Conservation (phyloP, 37 sponge, comb jelly and placozoan genomes). For the Cliona cf. orientalis region DNA sequence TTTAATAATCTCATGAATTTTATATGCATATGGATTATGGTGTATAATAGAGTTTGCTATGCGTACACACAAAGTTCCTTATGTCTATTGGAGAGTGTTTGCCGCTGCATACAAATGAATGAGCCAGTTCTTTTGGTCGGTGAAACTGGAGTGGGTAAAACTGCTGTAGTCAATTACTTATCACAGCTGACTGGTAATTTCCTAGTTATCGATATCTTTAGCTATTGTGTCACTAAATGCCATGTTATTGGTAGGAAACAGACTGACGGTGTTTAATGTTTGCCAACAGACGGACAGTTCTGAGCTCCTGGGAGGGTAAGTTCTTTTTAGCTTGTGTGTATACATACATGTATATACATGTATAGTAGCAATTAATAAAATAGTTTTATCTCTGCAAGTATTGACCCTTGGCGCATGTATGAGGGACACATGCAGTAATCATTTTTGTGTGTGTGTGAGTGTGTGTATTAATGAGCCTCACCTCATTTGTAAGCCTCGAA, state of each 20-base stretch:
- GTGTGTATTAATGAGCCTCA: no score
- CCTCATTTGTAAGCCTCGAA: no score
- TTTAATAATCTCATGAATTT: not conserved
- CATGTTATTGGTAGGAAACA: constrained; percentile 52
- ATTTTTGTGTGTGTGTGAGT: no score
- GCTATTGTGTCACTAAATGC: not conserved
- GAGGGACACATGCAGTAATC: no score
- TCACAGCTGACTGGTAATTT: constrained; percentile 74
- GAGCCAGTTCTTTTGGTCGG: constrained; percentile 97
- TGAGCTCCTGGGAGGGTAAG: constrained; percentile 97
- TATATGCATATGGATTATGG: not conserved
- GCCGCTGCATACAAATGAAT: constrained; percentile 78
- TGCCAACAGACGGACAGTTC: constrained; percentile 94
- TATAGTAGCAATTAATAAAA: no score
- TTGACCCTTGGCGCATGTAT: no score
- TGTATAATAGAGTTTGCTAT: constrained; percentile 38
- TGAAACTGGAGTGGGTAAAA: constrained; percentile 98
- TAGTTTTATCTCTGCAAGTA: no score
- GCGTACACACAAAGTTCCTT: constrained; percentile 86
- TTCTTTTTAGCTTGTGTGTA: not conserved
- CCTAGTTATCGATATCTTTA: no score
- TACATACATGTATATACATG: not conserved
- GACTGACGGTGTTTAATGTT: constrained; percentile 92
- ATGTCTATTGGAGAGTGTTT: constrained; percentile 83
- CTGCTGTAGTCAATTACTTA: constrained; percentile 89